phyloP scores from a whole-genome alignment of 2,888 invertebrate genomes.

The Mongoloraphidia duomilia region DNA sequence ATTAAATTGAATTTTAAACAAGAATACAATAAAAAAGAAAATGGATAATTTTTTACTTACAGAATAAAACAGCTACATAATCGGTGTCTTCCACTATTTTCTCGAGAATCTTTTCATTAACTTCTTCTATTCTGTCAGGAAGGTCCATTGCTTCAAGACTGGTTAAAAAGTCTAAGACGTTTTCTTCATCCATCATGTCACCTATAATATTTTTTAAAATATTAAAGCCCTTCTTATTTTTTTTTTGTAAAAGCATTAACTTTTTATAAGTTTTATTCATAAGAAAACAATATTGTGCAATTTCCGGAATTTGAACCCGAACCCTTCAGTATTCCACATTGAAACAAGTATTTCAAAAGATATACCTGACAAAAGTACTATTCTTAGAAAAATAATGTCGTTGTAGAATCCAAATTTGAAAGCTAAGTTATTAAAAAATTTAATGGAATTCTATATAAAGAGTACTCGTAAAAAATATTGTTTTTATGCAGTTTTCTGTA shows the following conservation, averaged over 20 bases:
- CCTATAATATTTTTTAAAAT: conserved; percentile 37
- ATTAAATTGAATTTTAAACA: conserved; percentile 4
- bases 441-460: too few species aligned
- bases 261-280: too few species aligned
- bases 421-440: too few species aligned
- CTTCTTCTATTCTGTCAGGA: conserved; percentile 90
- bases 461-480: too few species aligned
- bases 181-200: conserved; percentile 91
- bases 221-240: not conserved
- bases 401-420: too few species aligned
- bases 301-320: too few species aligned
- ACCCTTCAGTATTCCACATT: too few species aligned
- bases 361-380: too few species aligned
- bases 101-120: conserved; percentile 75
- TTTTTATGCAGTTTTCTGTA: too few species aligned
- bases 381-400: too few species aligned
- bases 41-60: conserved; percentile 47
- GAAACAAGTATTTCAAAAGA: too few species aligned
- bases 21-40: conserved; percentile 8
- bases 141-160: conserved; percentile 90
- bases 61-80: conserved; percentile 84
- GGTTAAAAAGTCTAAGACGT: conserved; percentile 83
- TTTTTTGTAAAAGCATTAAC: not conserved
- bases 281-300: too few species aligned
- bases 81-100: conserved; percentile 87